A percentile compares a stretch with the other conserved stretches of the same genome.
Conservation (phyloP, 2,888 invertebrate species). For the Agrypnus murinus region DNA sequence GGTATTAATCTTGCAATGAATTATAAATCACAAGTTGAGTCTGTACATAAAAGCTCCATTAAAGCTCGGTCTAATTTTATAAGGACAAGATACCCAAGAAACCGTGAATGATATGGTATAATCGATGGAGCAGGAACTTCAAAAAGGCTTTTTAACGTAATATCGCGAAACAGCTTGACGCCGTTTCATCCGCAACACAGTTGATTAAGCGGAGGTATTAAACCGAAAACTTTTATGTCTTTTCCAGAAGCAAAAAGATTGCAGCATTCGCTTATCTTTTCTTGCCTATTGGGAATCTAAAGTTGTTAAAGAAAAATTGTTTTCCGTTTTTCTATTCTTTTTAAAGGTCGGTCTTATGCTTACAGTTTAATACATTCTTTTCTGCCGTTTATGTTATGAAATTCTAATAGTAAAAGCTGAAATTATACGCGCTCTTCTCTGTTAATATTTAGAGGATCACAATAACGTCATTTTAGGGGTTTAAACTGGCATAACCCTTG, state of each 20-base stretch:
- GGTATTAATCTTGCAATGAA: slow-evolving; percentile 22
- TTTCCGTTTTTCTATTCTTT: slow-evolving; percentile 13
- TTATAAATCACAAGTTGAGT: slow-evolving; percentile 23
- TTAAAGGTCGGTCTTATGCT: background rate
- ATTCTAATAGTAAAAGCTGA: slow-evolving; percentile 9
- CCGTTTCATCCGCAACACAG: slow-evolving; percentile 24
- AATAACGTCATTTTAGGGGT: slow-evolving; percentile 11
- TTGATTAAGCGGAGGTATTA: slow-evolving; percentile 36
- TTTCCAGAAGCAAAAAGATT: slow-evolving; percentile 30
- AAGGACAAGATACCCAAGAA: slow-evolving; percentile 16
- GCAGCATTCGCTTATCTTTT: slow-evolving; percentile 18
- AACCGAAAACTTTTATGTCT: slow-evolving; percentile 36
- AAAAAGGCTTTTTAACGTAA: slow-evolving; percentile 31
- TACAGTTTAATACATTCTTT: slow-evolving; percentile 13
- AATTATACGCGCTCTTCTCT: background rate
- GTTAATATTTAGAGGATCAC: slow-evolving; percentile 24
- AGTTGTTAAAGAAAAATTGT: slow-evolving; percentile 5
- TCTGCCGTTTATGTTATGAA: slow-evolving; percentile 19
- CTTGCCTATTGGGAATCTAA: slow-evolving; percentile 5
- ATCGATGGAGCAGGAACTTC: slow-evolving; percentile 29
- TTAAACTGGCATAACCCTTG: background rate
- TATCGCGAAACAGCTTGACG: slow-evolving; percentile 38
- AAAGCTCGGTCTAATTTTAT: slow-evolving; percentile 17
- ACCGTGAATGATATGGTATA: slow-evolving; percentile 30
- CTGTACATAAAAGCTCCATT: slow-evolving; percentile 28